phyloP scores from a whole-genome alignment of 1,140 invertebrate species.

The Platyscapa corneri region DNA sequence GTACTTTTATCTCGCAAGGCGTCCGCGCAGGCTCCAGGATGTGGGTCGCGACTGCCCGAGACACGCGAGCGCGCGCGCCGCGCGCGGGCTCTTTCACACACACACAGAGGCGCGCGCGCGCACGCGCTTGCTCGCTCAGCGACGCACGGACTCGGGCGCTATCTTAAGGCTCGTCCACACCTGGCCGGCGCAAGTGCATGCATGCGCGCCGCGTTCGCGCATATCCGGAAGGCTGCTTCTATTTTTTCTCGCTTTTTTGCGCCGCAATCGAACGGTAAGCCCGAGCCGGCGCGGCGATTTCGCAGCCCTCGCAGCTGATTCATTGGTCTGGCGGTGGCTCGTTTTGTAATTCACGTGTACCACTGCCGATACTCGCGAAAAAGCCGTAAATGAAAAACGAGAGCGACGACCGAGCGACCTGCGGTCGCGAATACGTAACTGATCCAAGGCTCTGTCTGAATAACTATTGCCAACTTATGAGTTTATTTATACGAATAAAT shows the following conservation, averaged over 20 bases:
- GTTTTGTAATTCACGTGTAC: conserved; percentile 45
- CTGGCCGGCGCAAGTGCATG: conserved; percentile 37
- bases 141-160: not conserved
- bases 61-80: conserved; percentile 53
- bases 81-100: not conserved
- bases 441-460: no score
- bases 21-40: conserved; percentile 56
- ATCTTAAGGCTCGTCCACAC: conserved; percentile 58
- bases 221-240: conserved; percentile 30
- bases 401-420: not conserved
- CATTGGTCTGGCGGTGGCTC: not conserved
- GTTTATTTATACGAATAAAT: conserved; percentile 45
- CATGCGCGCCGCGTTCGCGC: not conserved
- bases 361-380: not conserved
- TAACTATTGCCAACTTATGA: not conserved
- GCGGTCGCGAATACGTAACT: conserved; percentile 15
- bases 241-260: not conserved
- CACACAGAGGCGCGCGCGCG: no score
- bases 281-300: conserved; percentile 11
- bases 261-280: not conserved
- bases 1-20: conserved; percentile 62
- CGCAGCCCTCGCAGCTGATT: not conserved
- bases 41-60: conserved; percentile 68
- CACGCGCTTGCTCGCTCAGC: no score
- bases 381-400: conserved; percentile 5